Base-by-base conservation (phyloP, 2,113 vertebrate genomes). In the Melierax canorus region DNA sequence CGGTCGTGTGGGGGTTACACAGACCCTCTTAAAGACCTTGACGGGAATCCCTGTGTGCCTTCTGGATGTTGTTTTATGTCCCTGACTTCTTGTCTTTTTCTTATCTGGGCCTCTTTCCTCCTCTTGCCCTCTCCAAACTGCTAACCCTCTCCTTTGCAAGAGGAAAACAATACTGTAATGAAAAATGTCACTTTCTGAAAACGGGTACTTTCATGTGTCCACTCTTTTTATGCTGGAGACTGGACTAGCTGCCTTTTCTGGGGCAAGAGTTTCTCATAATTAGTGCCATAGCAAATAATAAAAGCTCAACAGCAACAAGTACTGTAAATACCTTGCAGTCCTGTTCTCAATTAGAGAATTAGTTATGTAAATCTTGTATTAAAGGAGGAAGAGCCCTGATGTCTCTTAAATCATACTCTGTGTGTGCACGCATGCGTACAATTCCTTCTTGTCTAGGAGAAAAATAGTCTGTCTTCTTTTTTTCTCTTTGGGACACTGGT, bases 341-440 rank as follows among this genome's bases (percentile, higher is more conserved):
- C 56, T 80, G 67, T 90, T 95, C 88, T 96, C 69, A 90, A 71
- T 96, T 97, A 94, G 59, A 75, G 74, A 97, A 91, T 91, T 95
- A 92, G 77, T 95, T 94, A 94, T 93, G 80, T 89, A 96, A 96
- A 96, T 93, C 81, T 92, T 85, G 41, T 84, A 83, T 95, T 95
- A 79, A 84, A 85, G 71, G 50, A 93, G 82, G 86, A 95, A 95
- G 73, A 91, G 55, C 76, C 48, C 63, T 85, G 36, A 58, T 93
- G 73, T 74, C 63, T 95, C 91, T 94, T 79, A 92, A 95, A 91
- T 94, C 76, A 76, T 55, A 30, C 16, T 38, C 29, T 38, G 26
- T 10, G 15, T 69, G 76, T 39, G 53, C 86, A 79, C 4, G 2
- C 88, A 92, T 90, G 85, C 12, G 4, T 92, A 50, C 82, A 59